Evolutionary conservation across 2,113 vertebrate species (phyloP).

Genomic region (Ciconia maguari): DNA sequence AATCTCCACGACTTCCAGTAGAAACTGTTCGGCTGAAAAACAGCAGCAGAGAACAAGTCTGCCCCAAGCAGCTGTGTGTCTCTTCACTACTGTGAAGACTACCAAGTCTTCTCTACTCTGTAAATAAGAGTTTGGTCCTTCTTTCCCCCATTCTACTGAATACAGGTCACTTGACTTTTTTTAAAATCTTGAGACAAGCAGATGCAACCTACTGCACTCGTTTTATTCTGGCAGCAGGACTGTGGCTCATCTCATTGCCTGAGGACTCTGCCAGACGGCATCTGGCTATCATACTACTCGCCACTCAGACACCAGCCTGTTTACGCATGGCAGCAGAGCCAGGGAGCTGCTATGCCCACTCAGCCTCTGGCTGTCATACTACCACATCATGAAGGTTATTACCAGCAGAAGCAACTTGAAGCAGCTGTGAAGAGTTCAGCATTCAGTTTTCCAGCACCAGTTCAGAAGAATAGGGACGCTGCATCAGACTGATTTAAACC

Average conservation of each 20-base stretch:
- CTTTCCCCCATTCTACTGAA: neutral
- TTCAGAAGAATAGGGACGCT: neutral
- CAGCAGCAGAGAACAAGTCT: neutral
- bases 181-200: neutral
- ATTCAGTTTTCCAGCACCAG: neutral
- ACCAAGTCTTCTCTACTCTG: neutral
- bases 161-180: neutral
- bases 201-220: neutral
- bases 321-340: neutral
- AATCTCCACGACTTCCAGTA: neutral
- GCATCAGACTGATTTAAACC: neutral
- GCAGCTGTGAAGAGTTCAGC: neutral
- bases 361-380: neutral
- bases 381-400: neutral
- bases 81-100: neutral
- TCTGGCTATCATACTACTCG: neutral
- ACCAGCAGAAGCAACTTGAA: neutral
- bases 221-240: constrained; percentile 7
- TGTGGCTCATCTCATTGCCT: neutral
- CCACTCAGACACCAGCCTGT: neutral
- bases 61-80: neutral
- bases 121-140: neutral
- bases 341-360: neutral
- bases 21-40: neutral
- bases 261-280: constrained; percentile 36